These are phyloP conservation scores for Aythya baeri DNA, from an alignment of 2,113 vertebrate species.

Conservation along the genomic window DNA sequence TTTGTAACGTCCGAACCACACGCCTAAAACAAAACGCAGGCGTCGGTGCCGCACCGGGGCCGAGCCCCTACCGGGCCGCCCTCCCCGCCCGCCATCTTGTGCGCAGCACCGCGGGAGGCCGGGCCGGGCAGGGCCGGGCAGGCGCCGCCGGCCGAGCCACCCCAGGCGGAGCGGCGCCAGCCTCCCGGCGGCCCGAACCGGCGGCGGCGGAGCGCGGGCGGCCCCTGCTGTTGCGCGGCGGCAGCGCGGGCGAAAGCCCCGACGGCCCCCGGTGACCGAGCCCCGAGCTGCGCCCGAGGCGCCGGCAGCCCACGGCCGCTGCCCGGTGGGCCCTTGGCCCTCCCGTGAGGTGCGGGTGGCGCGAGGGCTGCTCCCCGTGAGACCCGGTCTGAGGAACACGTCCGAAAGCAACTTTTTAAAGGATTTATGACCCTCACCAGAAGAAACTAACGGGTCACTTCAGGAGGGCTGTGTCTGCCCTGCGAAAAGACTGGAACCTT, in stretches of 20 bases:
- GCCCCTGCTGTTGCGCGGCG: neutral
- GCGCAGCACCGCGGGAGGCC: too few species aligned
- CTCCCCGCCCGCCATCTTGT: too few species aligned
- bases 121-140: too few species aligned
- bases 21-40: too few species aligned
- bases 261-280: neutral
- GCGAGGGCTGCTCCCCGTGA: too few species aligned
- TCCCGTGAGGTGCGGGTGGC: too few species aligned
- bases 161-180: too few species aligned
- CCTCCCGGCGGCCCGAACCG: too few species aligned
- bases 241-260: neutral
- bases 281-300: neutral
- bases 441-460: neutral
- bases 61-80: too few species aligned
- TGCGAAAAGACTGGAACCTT: neutral
- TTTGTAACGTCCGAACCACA: neutral
- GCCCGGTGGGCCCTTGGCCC: too few species aligned
- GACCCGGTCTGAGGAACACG: neutral
- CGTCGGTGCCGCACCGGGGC: too few species aligned
- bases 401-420: neutral
- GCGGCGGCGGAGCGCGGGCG: neutral
- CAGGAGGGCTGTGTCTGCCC: neutral
- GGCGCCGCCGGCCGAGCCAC: neutral
- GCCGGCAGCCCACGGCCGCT: neutral
- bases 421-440: neutral